Evolutionary conservation across 2,888 invertebrate species (phyloP).

Genomic region (Melinaea marsaeus): DNA sequence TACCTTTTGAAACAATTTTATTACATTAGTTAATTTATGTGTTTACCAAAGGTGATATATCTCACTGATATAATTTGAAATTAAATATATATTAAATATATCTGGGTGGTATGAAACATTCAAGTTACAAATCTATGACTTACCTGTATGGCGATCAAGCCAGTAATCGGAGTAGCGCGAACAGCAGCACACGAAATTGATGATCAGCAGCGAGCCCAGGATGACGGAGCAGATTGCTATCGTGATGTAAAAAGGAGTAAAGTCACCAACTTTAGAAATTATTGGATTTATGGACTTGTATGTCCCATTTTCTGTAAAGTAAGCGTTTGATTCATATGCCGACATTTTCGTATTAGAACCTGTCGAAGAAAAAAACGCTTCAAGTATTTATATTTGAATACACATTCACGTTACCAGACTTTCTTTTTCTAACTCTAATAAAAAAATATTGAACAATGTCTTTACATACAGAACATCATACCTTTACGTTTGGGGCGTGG

Average conservation of each 20-base stretch:
- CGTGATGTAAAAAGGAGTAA: constrained; percentile 90
- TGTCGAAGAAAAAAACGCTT: constrained; percentile 60
- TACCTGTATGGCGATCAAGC: constrained; percentile 89
- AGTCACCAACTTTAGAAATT: constrained; percentile 79
- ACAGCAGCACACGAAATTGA: constrained; percentile 89
- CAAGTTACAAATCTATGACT: constrained; percentile 28
- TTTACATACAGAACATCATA: not conserved
- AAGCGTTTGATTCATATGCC: constrained; percentile 61
- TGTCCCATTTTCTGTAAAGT: constrained; percentile 67
- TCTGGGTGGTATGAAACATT: too few species aligned
- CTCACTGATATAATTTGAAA: too few species aligned
- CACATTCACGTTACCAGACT: constrained; percentile 2
- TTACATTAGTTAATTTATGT: too few species aligned
- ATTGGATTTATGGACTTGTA: constrained; percentile 59
- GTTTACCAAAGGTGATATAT: too few species aligned
- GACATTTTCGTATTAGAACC: constrained; percentile 63
- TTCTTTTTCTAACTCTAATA: not conserved
- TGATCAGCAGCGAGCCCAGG: constrained; percentile 81
- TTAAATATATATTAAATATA: too few species aligned
- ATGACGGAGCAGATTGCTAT: constrained; percentile 87
- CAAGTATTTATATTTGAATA: constrained; percentile 32
- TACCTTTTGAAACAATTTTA: constrained; percentile 74
- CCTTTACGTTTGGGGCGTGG: constrained; percentile 26
- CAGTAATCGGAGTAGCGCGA: constrained; percentile 88
- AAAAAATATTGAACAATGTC: not conserved